Percentiles rank a stretch among this genome's conserved stretches.
Evolutionary conservation across 1,140 invertebrate species (phyloP).

Genomic region (Mya arenaria): DNA sequence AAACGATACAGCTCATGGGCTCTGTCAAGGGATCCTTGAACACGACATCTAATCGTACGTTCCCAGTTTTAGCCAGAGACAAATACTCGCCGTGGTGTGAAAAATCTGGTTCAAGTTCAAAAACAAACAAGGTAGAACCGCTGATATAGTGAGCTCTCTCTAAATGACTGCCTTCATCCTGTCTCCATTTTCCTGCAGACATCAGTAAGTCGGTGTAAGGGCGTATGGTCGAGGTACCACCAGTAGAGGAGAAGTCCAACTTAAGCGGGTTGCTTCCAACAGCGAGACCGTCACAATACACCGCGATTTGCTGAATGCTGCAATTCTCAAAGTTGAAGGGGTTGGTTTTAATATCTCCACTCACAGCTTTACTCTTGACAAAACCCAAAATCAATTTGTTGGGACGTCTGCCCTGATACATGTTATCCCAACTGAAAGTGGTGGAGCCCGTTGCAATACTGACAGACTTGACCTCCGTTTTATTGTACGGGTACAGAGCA

Average conservation of each 20-base stretch:
- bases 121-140: not conserved
- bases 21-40: conserved; percentile 21
- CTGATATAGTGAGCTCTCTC: not conserved
- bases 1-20: conserved; percentile 12
- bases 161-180: conserved; percentile 10
- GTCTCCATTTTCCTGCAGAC: conserved; percentile 5
- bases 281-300: not conserved
- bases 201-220: not conserved
- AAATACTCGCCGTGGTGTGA: conserved; percentile 33
- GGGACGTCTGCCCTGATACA: conserved; percentile 16
- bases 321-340: conserved; percentile 26
- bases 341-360: conserved; percentile 4
- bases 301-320: not conserved
- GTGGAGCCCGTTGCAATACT: not conserved
- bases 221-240: not conserved
- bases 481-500: conserved; percentile 10
- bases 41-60: conserved; percentile 1
- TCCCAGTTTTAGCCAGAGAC: conserved; percentile 25
- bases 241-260: not conserved
- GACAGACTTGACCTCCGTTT: not conserved
- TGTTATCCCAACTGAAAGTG: not conserved
- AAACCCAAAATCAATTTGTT: conserved; percentile 1
- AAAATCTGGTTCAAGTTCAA: conserved; percentile 24
- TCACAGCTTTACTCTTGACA: not conserved
- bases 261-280: not conserved